Conservation (phyloP, 2,888 invertebrate species). For the Hydroisotoma schaefferi region DNA sequence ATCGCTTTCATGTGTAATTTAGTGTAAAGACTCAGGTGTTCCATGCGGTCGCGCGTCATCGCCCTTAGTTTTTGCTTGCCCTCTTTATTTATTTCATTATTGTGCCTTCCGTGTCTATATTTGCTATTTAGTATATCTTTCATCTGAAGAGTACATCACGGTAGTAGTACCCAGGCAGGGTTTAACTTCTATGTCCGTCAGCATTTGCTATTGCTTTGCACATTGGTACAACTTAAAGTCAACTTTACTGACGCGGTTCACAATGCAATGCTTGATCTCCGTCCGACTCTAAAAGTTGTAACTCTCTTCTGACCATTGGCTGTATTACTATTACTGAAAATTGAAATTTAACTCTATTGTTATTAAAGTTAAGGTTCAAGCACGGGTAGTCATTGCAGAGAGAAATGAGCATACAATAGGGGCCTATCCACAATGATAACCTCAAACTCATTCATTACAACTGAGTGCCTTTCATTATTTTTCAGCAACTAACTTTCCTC, state of each 20-base stretch:
- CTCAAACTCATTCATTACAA: constrained; percentile 2
- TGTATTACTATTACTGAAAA: not conserved
- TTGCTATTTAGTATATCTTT: no score
- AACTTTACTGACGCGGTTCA: not conserved
- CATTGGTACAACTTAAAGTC: not conserved
- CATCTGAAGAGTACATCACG: no score
- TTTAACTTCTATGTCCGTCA: not conserved
- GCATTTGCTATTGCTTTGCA: not conserved
- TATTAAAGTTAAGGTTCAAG: not conserved
- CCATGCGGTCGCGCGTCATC: constrained; percentile 38
- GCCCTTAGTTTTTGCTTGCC: constrained; percentile 7
- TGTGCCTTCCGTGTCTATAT: not conserved
- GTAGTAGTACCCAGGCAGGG: not conserved
- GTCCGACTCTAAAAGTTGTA: no score
- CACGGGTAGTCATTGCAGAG: no score
- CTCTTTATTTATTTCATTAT: not conserved
- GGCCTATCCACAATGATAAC: not conserved
- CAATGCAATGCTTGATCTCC: no score
- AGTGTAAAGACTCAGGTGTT: constrained; percentile 42
- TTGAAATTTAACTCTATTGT: not conserved
- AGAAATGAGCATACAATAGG: not conserved
- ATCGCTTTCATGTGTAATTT: constrained; percentile 38
- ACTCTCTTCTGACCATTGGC: no score
- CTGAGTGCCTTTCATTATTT: not conserved
- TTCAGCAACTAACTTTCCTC: not conserved